Conservation (phyloP, 2,888 invertebrate genomes). For the Acrobeloides nanus region DNA sequence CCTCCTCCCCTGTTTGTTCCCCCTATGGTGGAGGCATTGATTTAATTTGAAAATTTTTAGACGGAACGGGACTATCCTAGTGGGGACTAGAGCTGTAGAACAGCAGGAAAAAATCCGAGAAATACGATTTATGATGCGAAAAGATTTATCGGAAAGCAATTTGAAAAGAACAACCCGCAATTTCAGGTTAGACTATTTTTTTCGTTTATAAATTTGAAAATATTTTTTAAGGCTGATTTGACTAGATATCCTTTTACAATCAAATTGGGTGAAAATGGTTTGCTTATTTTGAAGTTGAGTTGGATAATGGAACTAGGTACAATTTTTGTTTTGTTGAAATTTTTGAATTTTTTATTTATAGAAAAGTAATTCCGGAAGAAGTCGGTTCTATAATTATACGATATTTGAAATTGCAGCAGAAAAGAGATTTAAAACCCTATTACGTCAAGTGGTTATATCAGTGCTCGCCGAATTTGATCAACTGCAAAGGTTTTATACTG, state of each 20-base stretch:
- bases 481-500: conserved; percentile 57
- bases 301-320: conserved; percentile 32
- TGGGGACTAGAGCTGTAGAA: conserved; percentile 57
- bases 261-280: conserved; percentile 35
- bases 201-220: too few species aligned
- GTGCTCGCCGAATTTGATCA: conserved; percentile 59
- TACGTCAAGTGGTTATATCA: conserved; percentile 56
- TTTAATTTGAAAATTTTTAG: conserved; percentile 30
- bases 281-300: conserved; percentile 46
- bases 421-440: conserved; percentile 16
- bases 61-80: conserved; percentile 53
- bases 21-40: too few species aligned
- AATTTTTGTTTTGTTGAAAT: conserved; percentile 8
- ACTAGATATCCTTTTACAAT: conserved; percentile 51
- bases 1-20: too few species aligned
- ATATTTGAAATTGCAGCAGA: conserved; percentile 41
- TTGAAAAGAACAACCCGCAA: conserved; percentile 49
- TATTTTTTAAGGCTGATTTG: conserved; percentile 34
- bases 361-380: conserved; percentile 45
- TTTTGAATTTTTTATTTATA: conserved; percentile 6
- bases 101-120: conserved; percentile 57
- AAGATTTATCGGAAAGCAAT: conserved; percentile 58
- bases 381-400: conserved; percentile 44
- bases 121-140: conserved; percentile 60
- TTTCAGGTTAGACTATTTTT: conserved; percentile 42